These are phyloP conservation scores for Plectropomus leopardus DNA, from an alignment of 2,113 vertebrate species.

Conservation along the genomic window DNA sequence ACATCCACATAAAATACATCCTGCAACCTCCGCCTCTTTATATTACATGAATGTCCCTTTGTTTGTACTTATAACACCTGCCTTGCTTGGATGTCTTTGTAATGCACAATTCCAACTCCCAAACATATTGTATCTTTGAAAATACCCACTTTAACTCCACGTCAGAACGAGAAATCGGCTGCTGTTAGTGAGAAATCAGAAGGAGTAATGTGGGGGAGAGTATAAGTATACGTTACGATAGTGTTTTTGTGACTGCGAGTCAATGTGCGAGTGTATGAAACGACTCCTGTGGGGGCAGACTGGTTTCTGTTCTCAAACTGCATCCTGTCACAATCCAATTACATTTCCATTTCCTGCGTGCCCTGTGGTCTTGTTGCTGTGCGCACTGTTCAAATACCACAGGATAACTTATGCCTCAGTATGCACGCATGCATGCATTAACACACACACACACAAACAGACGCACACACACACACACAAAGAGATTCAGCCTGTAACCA, in stretches of 20 bases:
- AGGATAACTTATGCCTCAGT: constrained; percentile 44
- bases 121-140: neutral
- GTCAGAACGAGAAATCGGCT: constrained; percentile 12
- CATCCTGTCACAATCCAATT: constrained; percentile 83
- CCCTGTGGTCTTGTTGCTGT: constrained; percentile 71
- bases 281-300: constrained; percentile 68
- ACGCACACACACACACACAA: constrained; percentile 31
- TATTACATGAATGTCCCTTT: neutral
- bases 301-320: constrained; percentile 78
- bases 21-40: too few species aligned
- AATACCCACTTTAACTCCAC: neutral
- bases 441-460: constrained; percentile 34
- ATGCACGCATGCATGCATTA: constrained; percentile 48
- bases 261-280: constrained; percentile 65
- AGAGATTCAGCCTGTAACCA: constrained; percentile 45
- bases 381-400: constrained; percentile 66
- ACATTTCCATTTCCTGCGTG: constrained; percentile 80
- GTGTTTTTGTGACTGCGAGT: constrained; percentile 45
- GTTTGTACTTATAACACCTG: neutral
- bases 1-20: too few species aligned
- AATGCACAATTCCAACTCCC: neutral
- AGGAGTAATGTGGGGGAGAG: constrained; percentile 15
- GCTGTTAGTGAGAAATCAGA: constrained; percentile 38
- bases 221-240: constrained; percentile 27
- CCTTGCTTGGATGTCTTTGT: neutral